Base-by-base conservation (phyloP, 2,113 vertebrate genomes). In the Orycteropus afer region DNA sequence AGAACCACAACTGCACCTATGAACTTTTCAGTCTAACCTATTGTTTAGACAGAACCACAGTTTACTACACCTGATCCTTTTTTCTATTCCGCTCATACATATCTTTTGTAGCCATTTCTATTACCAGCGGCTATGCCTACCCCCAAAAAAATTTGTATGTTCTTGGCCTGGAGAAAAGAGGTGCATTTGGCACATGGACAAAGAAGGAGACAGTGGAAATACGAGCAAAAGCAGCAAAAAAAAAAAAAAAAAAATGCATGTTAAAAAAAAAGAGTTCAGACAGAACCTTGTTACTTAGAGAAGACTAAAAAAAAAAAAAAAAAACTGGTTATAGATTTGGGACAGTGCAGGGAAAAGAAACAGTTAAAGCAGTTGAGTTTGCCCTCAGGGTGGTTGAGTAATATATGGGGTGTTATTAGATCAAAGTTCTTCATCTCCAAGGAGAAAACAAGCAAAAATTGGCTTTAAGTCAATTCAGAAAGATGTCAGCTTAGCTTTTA, bases 401-500 rank as follows among this genome's bases (percentile, higher is more conserved):
- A 97, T 86, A 91, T 77, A 95, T 67, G 73, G 83, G 94, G 77
- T 94, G 91, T 88, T 96, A 86, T 91, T 94, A 95, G 89, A 97
- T 96, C 90, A 95, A 96, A 97, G 92, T 95, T 96, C 89, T 95
- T 90, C 76, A 91, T 87, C 88, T 96, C 93, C 37, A 94, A 95
- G 95, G 93, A 97, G 95, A 90, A 96, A 96, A 96, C 91, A 98
- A 93, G 74, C 40, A 42, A 93, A 94, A 93, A 63, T 32, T 89
- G 93, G 89, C 93, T 97, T 96, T 59, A 91, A 94, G 73, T 95
- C 86, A 45, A 65, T 97, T 93, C 95, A 97, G 96, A 96, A 97
- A 94, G 94, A 96, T 96, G 96, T 97, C 95, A 97, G 95, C 93
- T 96, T 95, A 91, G 96, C 91, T 97, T 81, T 95, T 89, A 95